phyloP scores from a whole-genome alignment of 2,888 invertebrate species.

The Apoderus coryli region DNA sequence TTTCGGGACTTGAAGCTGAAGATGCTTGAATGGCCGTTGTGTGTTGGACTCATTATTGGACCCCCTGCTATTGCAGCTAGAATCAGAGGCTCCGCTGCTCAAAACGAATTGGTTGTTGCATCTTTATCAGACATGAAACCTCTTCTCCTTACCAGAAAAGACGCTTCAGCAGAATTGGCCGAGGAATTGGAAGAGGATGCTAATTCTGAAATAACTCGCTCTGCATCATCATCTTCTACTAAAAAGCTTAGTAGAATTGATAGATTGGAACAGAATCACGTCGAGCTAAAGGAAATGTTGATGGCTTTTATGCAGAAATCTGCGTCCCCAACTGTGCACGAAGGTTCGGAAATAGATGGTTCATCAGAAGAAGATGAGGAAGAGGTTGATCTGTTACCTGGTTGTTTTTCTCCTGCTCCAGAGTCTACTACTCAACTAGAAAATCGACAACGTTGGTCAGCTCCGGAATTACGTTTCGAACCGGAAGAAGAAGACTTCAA shows the following conservation, averaged over 20 bases:
- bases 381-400: neutral
- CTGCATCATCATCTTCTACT: neutral
- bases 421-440: neutral
- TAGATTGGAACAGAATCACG: slow-evolving; percentile 2
- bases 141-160: slow-evolving; percentile 12
- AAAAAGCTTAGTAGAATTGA: neutral
- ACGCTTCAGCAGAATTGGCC: slow-evolving; percentile 10
- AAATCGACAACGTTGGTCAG: neutral
- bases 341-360: neutral
- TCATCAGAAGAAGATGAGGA: neutral
- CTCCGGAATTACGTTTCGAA: neutral
- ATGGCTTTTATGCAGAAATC: neutral
- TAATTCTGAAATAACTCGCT: neutral
- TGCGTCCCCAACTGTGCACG: neutral
- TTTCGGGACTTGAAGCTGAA: slow-evolving; percentile 17
- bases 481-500: slow-evolving; percentile 6
- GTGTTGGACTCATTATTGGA: slow-evolving; percentile 16
- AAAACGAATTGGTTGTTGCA: slow-evolving; percentile 14
- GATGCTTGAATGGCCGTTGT: slow-evolving; percentile 18
- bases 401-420: no score
- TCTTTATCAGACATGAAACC: slow-evolving; percentile 16
- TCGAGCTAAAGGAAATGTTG: neutral
- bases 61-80: slow-evolving; percentile 15
- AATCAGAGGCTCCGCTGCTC: slow-evolving; percentile 17
- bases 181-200: slow-evolving; percentile 1